Evolutionary conservation across 2,113 vertebrate genomes (phyloP).

Genomic region (Campylorhamphus procurvoides): DNA sequence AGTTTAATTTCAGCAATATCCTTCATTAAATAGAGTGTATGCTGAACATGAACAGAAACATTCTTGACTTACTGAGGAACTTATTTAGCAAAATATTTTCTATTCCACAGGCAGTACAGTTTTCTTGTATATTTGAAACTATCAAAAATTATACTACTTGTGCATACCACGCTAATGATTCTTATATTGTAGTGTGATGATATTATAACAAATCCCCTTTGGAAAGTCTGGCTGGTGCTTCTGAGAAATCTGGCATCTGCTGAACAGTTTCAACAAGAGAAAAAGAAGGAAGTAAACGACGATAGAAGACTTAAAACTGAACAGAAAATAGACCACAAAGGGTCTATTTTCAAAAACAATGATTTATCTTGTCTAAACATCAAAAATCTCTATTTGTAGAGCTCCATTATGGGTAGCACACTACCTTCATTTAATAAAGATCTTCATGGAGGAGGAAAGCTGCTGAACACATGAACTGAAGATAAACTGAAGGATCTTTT

Average conservation of each 20-base stretch:
- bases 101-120: background rate
- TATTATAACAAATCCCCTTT: background rate
- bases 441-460: background rate
- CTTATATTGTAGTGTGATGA: background rate
- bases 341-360: background rate
- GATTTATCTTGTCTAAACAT: background rate
- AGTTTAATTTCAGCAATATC: background rate
- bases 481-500: background rate
- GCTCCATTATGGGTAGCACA: background rate
- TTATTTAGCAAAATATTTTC: background rate
- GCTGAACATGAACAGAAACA: background rate
- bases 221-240: background rate
- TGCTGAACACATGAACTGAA: background rate
- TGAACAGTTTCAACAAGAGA: background rate
- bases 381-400: background rate
- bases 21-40: background rate
- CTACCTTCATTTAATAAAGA: background rate
- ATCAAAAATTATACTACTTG: background rate
- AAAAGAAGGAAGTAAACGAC: background rate
- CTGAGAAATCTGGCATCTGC: background rate
- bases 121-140: background rate
- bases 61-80: background rate
- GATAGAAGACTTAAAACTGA: background rate
- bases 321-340: background rate
- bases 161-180: background rate